These are phyloP conservation scores for Morus bassanus DNA, from an alignment of 2,797 vertebrate genomes.

Conservation along the genomic window DNA sequence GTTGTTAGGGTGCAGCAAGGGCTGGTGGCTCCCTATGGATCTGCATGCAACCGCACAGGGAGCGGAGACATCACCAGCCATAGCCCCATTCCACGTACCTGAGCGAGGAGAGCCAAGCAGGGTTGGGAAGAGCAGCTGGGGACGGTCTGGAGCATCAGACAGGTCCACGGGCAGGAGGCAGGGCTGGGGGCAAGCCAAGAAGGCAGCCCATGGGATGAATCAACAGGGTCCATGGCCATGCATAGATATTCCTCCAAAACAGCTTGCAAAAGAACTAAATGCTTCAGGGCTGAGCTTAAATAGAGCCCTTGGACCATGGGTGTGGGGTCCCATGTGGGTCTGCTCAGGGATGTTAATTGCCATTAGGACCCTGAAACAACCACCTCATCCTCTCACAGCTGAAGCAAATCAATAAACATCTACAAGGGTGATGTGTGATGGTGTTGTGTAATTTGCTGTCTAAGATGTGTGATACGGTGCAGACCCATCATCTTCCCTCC, in stretches of 20 bases:
- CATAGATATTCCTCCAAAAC: too few species aligned
- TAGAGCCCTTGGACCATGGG: neutral
- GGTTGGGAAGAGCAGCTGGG: too few species aligned
- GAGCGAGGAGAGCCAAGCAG: neutral
- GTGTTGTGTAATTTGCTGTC: neutral
- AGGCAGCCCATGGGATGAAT: neutral
- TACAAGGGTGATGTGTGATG: neutral
- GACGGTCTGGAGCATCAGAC: neutral
- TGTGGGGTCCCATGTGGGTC: neutral
- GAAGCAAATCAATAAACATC: neutral
- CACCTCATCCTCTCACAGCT: neutral
- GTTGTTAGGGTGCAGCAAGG: neutral
- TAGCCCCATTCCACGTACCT: neutral
- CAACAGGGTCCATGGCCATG: neutral
- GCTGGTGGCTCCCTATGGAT: neutral
- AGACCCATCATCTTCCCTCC: neutral
- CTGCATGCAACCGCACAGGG: neutral
- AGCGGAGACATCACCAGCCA: neutral
- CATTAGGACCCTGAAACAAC: neutral
- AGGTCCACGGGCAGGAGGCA: neutral
- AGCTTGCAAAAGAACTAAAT: neutral
- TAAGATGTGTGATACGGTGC: fast-evolving
- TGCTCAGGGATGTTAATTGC: neutral
- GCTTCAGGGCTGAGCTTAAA: neutral
- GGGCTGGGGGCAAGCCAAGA: neutral